phyloP scores from a whole-genome alignment of 2,113 vertebrate species.

The Coracopsis vasa region DNA sequence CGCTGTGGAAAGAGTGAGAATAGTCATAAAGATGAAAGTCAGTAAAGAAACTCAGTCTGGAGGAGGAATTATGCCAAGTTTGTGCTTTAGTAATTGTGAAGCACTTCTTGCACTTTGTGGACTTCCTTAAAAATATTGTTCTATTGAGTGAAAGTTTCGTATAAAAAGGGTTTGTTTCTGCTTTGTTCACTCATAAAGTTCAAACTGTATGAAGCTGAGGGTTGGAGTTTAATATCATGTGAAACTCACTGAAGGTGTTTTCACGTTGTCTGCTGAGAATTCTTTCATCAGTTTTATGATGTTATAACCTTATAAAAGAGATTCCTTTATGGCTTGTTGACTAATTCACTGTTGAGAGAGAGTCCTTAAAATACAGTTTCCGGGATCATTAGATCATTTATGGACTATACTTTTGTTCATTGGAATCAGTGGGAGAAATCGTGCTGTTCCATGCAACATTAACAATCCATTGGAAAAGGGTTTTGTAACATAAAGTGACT shows the following conservation, averaged over 20 bases:
- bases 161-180: neutral
- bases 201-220: neutral
- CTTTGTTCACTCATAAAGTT: neutral
- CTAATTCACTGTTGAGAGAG: neutral
- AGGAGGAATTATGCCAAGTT: neutral
- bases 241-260: neutral
- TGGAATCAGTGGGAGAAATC: neutral
- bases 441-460: neutral
- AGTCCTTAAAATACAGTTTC: neutral
- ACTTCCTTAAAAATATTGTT: neutral
- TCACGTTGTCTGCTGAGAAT: neutral
- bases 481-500: neutral
- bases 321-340: neutral
- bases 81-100: neutral
- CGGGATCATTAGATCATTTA: constrained; percentile 11
- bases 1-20: neutral
- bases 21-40: neutral
- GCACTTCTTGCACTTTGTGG: fast-evolving
- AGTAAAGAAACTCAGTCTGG: neutral
- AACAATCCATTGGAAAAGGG: neutral
- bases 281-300: neutral
- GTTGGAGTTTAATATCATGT: neutral
- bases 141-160: neutral
- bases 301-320: neutral
- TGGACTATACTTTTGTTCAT: neutral